A percentile compares a stretch with the other conserved stretches of the same genome.
These are phyloP conservation scores for Intellagama lesueurii DNA, from an alignment of 2,797 vertebrate species.

Conservation along the genomic window DNA sequence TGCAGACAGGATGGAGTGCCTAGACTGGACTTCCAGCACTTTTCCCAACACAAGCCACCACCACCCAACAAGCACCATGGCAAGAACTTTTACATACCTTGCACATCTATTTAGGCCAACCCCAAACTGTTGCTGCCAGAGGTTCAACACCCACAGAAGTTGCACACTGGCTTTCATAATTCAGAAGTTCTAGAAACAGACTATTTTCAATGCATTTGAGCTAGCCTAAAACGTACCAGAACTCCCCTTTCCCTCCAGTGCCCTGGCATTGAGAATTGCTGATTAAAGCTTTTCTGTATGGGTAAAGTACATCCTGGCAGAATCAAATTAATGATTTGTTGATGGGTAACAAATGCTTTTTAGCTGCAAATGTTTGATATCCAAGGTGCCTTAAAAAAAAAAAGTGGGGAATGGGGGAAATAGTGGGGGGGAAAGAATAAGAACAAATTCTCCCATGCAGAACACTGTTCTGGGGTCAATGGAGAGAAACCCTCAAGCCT, in stretches of 20 bases:
- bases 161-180: not conserved
- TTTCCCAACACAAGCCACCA: not conserved
- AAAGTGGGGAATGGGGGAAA: slow-evolving; percentile 32
- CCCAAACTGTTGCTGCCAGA: no score
- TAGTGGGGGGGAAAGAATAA: not conserved
- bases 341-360: slow-evolving; percentile 7
- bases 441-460: slow-evolving; percentile 66
- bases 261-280: not conserved
- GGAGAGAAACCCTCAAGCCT: slow-evolving; percentile 56
- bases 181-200: not conserved
- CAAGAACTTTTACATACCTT: no score
- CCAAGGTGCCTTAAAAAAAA: slow-evolving; percentile 40
- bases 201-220: not conserved
- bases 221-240: not conserved
- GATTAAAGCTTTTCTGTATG: slow-evolving; percentile 17
- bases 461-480: slow-evolving; percentile 51
- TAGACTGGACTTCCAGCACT: not conserved
- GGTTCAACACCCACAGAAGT: no score
- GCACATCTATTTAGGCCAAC: no score
- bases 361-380: slow-evolving; percentile 30
- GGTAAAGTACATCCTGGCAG: not conserved
- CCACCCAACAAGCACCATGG: not conserved
- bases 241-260: not conserved
- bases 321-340: slow-evolving; percentile 16
- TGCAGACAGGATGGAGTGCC: not conserved